phyloP scores from a whole-genome alignment of 92 coral and sea anemone genomes.

The Siderastrea siderea region DNA sequence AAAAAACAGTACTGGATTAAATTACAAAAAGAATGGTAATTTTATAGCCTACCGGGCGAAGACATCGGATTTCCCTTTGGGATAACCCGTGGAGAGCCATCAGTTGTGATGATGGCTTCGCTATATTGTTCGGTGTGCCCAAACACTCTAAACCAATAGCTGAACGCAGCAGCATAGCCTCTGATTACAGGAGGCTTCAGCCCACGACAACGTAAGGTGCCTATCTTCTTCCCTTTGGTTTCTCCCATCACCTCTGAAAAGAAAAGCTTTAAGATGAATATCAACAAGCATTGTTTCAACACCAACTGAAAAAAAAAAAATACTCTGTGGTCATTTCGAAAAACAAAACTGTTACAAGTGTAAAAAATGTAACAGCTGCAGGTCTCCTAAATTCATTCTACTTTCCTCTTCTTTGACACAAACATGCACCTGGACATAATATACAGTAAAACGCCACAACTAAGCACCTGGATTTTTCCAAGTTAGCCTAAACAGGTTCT shows the following conservation, averaged over 20 bases:
- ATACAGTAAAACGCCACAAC: too few species aligned
- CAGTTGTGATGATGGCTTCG: constrained; percentile 15
- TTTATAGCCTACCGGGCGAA: constrained; percentile 42
- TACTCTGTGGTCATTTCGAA: not conserved
- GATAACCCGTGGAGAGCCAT: constrained; percentile 29
- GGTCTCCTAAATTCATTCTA: not conserved
- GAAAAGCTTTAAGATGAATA: not conserved
- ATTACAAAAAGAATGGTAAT: not conserved
- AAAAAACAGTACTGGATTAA: not conserved
- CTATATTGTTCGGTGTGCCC: constrained; percentile 62
- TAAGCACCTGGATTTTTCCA: too few species aligned
- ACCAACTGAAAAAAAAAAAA: not conserved
- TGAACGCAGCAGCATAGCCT: not conserved
- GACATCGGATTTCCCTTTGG: constrained; percentile 61
- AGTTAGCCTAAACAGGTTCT: too few species aligned
- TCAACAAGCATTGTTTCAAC: constrained; percentile 7
- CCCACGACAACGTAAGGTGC: constrained; percentile 46
- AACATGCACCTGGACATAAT: too few species aligned
- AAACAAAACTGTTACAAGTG: constrained; percentile 5
- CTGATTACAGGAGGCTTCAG: constrained; percentile 57
- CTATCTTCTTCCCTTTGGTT: constrained; percentile 50
- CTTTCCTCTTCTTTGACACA: not conserved
- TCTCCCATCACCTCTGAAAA: constrained; percentile 54
- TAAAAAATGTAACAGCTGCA: not conserved
- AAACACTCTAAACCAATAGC: constrained; percentile 60